phyloP scores from a whole-genome alignment of 2,888 invertebrate species.

The Galeruca laticollis region DNA sequence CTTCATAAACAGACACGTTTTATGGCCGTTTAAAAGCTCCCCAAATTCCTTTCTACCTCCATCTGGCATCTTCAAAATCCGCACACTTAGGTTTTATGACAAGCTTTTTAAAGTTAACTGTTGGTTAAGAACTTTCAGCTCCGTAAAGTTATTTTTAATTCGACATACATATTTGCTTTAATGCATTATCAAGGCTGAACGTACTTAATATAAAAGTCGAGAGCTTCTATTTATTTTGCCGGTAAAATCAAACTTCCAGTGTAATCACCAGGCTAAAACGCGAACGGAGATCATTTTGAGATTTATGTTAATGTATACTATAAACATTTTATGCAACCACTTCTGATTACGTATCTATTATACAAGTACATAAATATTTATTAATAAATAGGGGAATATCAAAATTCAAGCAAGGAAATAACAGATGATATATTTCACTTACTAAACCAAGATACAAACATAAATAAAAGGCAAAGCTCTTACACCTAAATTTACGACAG shows the following conservation, averaged over 20 bases:
- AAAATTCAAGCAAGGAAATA: too few species aligned
- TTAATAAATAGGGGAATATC: too few species aligned
- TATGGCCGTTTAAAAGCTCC: background rate
- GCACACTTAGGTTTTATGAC: background rate
- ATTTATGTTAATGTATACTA: background rate
- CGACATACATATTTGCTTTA: constrained; percentile 9
- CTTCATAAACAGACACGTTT: background rate
- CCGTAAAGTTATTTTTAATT: constrained; percentile 10
- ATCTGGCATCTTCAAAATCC: constrained; percentile 4
- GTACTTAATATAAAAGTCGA: constrained; percentile 2
- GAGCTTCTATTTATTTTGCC: constrained; percentile 1
- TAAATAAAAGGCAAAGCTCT: too few species aligned
- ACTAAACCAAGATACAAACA: too few species aligned
- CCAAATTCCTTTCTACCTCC: constrained; percentile 3
- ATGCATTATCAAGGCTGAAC: constrained; percentile 6
- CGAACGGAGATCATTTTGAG: background rate
- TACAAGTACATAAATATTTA: too few species aligned
- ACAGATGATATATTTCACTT: too few species aligned
- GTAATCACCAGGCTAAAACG: background rate
- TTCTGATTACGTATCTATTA: too few species aligned
- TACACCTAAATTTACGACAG: too few species aligned
- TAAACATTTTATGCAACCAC: too few species aligned
- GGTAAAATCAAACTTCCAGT: background rate
- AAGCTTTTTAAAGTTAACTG: background rate
- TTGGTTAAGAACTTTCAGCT: constrained; percentile 4